Base-by-base conservation (phyloP, 2,888 invertebrate species). In the Ecdyonurus torrentis region DNA sequence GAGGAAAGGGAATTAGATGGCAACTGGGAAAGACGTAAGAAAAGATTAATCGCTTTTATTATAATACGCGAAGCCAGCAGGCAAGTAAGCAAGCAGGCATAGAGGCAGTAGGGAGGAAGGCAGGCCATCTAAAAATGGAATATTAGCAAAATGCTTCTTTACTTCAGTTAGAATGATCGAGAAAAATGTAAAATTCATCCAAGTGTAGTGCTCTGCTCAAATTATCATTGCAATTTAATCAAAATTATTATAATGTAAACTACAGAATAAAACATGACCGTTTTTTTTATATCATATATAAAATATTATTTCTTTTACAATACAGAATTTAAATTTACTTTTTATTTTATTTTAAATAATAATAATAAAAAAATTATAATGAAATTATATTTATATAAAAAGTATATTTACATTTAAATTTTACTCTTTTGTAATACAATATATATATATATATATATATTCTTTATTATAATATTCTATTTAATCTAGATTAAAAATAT, bases 61-160 rank as follows among this genome's bases (percentile, higher is more conserved):
- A 55, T 55, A 55, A 55, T 55, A n/a, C 55, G 55, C n/a, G n/a
- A n/a, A n/a, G n/a, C n/a, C n/a, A n/a, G 55, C 55, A 55, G n/a
- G 37, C 37, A 37, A 37, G 37, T 15, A 37, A 37, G 37, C 37
- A 37, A 10, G 5, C 37, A n/a, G n/a, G n/a, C 55, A n/a, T n/a
- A n/a, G n/a, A n/a, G n/a, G n/a, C n/a, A n/a, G 55, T n/a, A 55
- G n/a, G 37, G 7, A 37, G 15, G 37, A 5, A 37, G 15, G 37
- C 37, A 37, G 5, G 5, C 37, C 15, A 15, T 37, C 37, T 37
- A 37, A 15, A n/a, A n/a, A 37, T 37, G 37, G 37, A 37, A 37
- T 37, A 37, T 37, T 10, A 37, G 37, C 37, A 15, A 37, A 15
- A 10, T 37, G 37, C 7, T 37, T 37, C 37, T 37, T 37, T 5